A percentile compares a stretch with the other conserved stretches of the same genome.
Evolutionary conservation across 2,113 vertebrate species (phyloP).

Genomic region (Peromyscus maniculatus): DNA sequence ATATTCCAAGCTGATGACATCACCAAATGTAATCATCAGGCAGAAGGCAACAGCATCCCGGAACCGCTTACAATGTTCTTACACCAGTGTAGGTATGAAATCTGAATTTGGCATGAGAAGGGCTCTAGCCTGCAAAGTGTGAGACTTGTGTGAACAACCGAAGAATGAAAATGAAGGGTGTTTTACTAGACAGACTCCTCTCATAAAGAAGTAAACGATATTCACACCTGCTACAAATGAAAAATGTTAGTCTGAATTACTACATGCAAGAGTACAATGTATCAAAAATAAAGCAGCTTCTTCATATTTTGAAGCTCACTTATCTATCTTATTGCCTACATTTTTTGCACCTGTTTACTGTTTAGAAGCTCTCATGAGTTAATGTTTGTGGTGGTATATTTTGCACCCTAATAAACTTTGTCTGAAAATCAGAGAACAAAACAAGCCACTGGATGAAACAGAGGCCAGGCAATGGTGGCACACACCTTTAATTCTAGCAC

Average conservation of each 20-base stretch:
- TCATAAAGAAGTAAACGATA: not conserved
- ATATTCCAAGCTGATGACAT: not conserved
- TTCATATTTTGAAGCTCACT: not conserved
- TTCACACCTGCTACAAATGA: not conserved
- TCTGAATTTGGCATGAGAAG: not conserved
- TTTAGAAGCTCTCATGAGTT: constrained; percentile 9
- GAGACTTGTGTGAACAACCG: not conserved
- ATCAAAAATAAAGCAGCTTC: not conserved
- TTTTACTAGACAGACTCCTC: not conserved
- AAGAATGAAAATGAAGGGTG: not conserved
- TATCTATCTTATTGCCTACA: not conserved
- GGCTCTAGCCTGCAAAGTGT: not conserved
- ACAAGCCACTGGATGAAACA: no score
- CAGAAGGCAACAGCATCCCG: not conserved
- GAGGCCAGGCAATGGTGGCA: no score
- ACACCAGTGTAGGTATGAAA: not conserved
- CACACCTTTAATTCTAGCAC: no score
- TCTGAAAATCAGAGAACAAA: no score
- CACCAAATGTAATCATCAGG: not conserved
- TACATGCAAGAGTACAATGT: not conserved
- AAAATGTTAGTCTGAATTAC: not conserved
- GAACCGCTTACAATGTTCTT: not conserved
- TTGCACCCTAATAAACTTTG: no score
- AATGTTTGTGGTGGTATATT: not conserved
- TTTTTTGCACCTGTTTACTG: not conserved